Percentiles rank a stretch among this genome's conserved stretches.
Evolutionary conservation across 1,140 invertebrate species (phyloP).

Genomic region (Atta texana): DNA sequence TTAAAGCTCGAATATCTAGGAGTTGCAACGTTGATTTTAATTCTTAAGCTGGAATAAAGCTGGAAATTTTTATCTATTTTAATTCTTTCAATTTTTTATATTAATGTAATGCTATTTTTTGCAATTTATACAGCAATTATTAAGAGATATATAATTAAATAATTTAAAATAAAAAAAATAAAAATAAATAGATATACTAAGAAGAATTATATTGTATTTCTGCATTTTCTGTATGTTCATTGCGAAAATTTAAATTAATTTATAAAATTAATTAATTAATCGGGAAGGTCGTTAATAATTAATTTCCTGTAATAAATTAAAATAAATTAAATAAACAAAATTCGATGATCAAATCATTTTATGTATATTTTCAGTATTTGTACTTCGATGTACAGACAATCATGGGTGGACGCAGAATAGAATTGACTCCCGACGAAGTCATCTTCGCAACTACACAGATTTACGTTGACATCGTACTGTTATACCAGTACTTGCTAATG

Average conservation of each 20-base stretch:
- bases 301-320: background rate
- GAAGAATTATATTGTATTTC: background rate
- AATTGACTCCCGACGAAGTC: slow-evolving; percentile 89
- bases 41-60: too few species aligned
- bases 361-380: slow-evolving; percentile 87
- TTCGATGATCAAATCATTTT: slow-evolving; percentile 18
- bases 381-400: slow-evolving; percentile 90
- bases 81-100: background rate
- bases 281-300: background rate
- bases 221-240: background rate
- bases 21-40: background rate
- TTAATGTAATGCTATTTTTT: background rate
- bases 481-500: slow-evolving; percentile 89
- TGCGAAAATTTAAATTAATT: background rate
- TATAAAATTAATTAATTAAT: background rate
- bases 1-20: background rate
- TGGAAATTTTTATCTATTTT: background rate
- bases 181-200: background rate
- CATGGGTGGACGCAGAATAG: slow-evolving; percentile 89
- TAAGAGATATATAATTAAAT: slow-evolving; percentile 5
- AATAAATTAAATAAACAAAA: background rate
- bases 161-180: background rate
- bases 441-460: slow-evolving; percentile 88
- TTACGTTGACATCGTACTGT: slow-evolving; percentile 89
- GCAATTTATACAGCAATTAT: background rate